These are phyloP conservation scores for Pterois miles DNA, from an alignment of 2,797 vertebrate species.

Conservation along the genomic window DNA sequence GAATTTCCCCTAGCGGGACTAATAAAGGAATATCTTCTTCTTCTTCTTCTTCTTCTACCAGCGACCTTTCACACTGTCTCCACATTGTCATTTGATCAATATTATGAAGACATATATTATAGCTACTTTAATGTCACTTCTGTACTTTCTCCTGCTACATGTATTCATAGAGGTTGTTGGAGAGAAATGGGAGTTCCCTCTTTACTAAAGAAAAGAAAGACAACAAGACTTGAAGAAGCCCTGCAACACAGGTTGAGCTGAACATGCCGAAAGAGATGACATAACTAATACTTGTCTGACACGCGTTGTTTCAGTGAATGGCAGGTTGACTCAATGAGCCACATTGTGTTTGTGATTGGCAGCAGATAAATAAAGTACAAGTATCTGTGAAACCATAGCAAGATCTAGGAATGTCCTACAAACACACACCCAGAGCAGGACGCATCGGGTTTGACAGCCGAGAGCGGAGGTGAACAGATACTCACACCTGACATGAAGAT, in stretches of 20 bases:
- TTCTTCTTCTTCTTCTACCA: no score
- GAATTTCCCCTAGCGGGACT: no score
- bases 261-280: background rate
- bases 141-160: background rate
- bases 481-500: constrained; percentile 24
- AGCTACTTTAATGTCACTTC: background rate
- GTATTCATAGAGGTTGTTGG: background rate
- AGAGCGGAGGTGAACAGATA: background rate
- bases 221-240: background rate
- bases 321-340: background rate
- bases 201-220: background rate
- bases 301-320: background rate
- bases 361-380: constrained; percentile 22
- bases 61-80: background rate
- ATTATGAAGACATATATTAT: background rate
- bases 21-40: no score
- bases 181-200: background rate
- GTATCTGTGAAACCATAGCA: constrained; percentile 59
- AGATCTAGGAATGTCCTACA: constrained; percentile 11
- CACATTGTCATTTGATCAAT: background rate
- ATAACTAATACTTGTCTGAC: background rate
- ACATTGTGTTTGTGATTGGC: constrained; percentile 27
- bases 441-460: constrained; percentile 6
- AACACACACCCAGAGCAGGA: background rate
- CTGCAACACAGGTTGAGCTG: constrained; percentile 5